Conservation (phyloP, 2,797 vertebrate genomes). For the Sphenopsis melanotis region DNA sequence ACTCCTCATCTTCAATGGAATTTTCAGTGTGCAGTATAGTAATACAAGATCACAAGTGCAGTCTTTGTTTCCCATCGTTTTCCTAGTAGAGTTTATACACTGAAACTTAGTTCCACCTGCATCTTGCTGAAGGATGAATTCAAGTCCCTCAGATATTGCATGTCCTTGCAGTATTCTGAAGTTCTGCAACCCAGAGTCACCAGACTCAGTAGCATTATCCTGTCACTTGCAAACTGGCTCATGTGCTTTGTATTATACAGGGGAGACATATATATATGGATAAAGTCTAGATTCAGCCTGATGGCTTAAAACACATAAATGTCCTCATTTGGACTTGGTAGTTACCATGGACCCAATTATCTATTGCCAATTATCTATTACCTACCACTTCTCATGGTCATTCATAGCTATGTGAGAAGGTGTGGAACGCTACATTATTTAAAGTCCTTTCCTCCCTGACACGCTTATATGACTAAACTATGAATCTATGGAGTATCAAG, state of each 20-base stretch:
- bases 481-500: background rate
- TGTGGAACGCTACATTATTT: background rate
- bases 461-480: background rate
- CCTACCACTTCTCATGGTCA: background rate
- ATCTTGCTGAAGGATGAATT: background rate
- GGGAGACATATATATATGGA: background rate
- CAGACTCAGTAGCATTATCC: background rate
- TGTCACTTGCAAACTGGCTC: background rate
- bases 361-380: background rate
- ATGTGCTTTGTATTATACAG: background rate
- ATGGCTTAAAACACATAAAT: background rate
- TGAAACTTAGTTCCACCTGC: background rate
- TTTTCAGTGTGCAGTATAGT: background rate
- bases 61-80: background rate
- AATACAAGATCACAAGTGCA: background rate
- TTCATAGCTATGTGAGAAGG: background rate
- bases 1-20: background rate
- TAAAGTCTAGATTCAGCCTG: background rate
- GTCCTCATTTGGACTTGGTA: background rate
- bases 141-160: background rate
- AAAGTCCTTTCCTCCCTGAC: background rate
- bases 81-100: background rate
- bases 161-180: background rate
- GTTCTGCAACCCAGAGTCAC: background rate
- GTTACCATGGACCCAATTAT: background rate